Evolutionary conservation across 2,888 invertebrate species (phyloP).

Genomic region (Stenurella melanura): DNA sequence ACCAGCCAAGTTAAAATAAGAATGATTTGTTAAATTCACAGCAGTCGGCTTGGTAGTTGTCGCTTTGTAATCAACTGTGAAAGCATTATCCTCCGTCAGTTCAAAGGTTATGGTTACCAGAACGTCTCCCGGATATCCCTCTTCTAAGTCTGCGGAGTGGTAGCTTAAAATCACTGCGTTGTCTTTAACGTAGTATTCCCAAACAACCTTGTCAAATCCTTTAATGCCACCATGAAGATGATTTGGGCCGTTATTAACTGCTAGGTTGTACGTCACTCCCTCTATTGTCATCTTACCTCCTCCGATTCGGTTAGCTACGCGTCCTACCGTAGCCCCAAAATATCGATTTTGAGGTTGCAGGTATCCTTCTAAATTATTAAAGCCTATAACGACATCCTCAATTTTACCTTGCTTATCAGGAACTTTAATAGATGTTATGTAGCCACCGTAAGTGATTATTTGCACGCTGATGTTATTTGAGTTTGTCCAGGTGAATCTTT

Average conservation of each 20-base stretch:
- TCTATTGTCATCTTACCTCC: constrained; percentile 72
- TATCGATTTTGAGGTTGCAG: constrained; percentile 51
- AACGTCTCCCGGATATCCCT: constrained; percentile 92
- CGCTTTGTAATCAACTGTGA: constrained; percentile 86
- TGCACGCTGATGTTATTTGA: constrained; percentile 78
- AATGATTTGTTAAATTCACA: constrained; percentile 90
- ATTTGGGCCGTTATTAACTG: constrained; percentile 81
- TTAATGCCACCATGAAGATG: constrained; percentile 89
- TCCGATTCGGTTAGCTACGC: constrained; percentile 55
- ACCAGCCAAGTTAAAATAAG: constrained; percentile 94
- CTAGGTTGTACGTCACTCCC: constrained; percentile 80
- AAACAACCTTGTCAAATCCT: constrained; percentile 76
- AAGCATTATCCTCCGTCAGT: constrained; percentile 83
- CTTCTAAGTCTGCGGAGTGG: constrained; percentile 85
- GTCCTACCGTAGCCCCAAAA: constrained; percentile 56
- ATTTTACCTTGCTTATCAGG: constrained; percentile 75
- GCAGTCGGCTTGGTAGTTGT: constrained; percentile 86
- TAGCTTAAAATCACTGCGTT: constrained; percentile 83
- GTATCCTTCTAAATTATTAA: constrained; percentile 54
- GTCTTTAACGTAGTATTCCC: constrained; percentile 79
- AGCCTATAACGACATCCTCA: constrained; percentile 56
- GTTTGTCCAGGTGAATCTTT: constrained; percentile 81
- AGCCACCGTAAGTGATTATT: constrained; percentile 89
- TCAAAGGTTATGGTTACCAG: constrained; percentile 82
- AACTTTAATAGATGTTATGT: constrained; percentile 83